These are phyloP conservation scores for Eolophus roseicapilla DNA, from an alignment of 2,113 vertebrate species.

Conservation along the genomic window DNA sequence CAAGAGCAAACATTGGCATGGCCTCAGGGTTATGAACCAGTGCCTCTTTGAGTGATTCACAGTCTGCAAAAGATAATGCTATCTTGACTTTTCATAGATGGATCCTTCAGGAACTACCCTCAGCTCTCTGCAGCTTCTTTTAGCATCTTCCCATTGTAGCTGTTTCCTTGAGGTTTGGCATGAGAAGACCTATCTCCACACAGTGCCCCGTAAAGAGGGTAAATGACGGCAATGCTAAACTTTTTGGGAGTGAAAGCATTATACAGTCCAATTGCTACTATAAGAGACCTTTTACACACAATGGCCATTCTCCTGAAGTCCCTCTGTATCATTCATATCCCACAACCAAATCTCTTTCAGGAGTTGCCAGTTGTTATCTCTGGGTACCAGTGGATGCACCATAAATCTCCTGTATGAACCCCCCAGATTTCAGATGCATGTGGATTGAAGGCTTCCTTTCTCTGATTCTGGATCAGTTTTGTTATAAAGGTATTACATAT, in stretches of 20 bases:
- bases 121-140: background rate
- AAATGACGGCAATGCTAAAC: background rate
- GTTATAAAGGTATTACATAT: background rate
- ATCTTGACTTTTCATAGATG: background rate
- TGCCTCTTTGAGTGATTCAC: background rate
- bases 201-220: background rate
- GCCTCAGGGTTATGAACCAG: background rate
- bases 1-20: background rate
- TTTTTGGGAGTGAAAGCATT: background rate
- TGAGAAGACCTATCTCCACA: background rate
- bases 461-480: background rate
- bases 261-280: background rate
- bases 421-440: background rate
- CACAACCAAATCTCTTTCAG: background rate
- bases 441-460: background rate
- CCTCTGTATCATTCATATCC: background rate
- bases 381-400: background rate
- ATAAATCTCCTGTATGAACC: background rate
- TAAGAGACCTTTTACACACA: background rate
- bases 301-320: background rate
- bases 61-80: background rate
- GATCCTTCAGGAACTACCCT: background rate
- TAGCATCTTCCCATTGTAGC: background rate
- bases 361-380: background rate
- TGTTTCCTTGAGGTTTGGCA: background rate